Percentiles rank a stretch among this genome's conserved stretches.
These are phyloP conservation scores for Chaenodraco wilsoni DNA, from an alignment of 2,797 vertebrate genomes.

Conservation along the genomic window DNA sequence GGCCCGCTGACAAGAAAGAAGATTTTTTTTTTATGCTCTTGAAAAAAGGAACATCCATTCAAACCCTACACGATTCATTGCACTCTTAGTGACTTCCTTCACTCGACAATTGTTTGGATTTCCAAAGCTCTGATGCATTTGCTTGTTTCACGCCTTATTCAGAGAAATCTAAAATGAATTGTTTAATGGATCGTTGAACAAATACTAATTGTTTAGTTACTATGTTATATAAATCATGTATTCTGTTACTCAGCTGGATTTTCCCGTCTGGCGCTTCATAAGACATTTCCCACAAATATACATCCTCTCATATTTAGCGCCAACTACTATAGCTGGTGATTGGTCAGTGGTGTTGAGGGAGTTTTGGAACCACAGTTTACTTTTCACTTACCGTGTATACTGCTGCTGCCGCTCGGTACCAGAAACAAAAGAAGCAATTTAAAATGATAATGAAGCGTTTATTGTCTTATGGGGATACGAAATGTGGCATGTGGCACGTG, in stretches of 20 bases:
- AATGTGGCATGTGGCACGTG: constrained; percentile 69
- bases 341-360: constrained; percentile 55
- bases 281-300: constrained; percentile 35
- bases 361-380: constrained; percentile 61
- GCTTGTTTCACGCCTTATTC: constrained; percentile 25
- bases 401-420: constrained; percentile 58
- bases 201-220: constrained; percentile 34
- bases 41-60: constrained; percentile 65
- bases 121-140: constrained; percentile 40
- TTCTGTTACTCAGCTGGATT: constrained; percentile 25
- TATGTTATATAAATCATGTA: constrained; percentile 30
- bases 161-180: constrained; percentile 19
- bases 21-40: constrained; percentile 56
- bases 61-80: constrained; percentile 41
- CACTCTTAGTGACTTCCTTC: constrained; percentile 50
- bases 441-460: constrained; percentile 84
- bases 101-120: constrained; percentile 54
- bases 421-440: constrained; percentile 81
- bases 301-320: constrained; percentile 33
- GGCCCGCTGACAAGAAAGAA: constrained; percentile 72
- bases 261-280: constrained; percentile 18
- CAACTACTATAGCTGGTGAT: constrained; percentile 43
- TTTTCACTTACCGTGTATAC: constrained; percentile 56
- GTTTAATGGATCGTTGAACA: constrained; percentile 15
- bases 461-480: constrained; percentile 79